Evolutionary conservation across 2,797 vertebrate species (phyloP), one percentile per base, ranked within the genome.

Genomic region (Percopsis omiscomaycus): DNA sequence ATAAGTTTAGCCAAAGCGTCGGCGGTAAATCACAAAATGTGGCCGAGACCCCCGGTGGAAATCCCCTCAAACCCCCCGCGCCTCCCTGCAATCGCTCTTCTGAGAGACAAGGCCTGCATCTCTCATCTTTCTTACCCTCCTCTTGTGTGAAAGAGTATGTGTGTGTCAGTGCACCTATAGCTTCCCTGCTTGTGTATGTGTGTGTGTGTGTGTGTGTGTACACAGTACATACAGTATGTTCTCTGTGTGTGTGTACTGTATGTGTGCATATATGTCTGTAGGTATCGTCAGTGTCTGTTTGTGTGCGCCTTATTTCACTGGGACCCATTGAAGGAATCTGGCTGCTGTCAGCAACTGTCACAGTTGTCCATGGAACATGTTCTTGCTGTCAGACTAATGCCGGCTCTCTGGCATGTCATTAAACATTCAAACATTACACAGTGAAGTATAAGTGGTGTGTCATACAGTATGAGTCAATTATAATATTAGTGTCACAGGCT

Each of bases 1-100:
- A 76, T 79, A 86, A 86, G 86, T 90, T 90, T 90, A 88, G 85
- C 86, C 87, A 88, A 86, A 87, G 87, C 86, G 86, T 90, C 87
- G 78, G 85, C 83, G 87, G 4, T 90, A 90, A 89, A 89, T 90
- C 89, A 89, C 87, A 77, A 71, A 73, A 83, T 66, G 85, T 89
- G 89, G 88, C 87, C 75, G 50, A 85, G 75, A 86, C 81, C 80
- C 89, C 85, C 16, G n/a, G 74, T 90, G 89, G 89, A 88, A 89
- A 89, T 86, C 89, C 89, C 87, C 89, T 86, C 82, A 89, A 90
- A 84, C 81, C 88, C 87, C 89, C 84, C 82, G 82, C 80, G 72
- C 85, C 82, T 79, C 79, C 80, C 80, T 85, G 78, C 86, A 84
- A 84, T 81, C 86, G 87, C 85, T 89, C 84, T 88, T 78, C 89